phyloP scores from a whole-genome alignment of 1,140 invertebrate species.

The Drosophila bipectinata region DNA sequence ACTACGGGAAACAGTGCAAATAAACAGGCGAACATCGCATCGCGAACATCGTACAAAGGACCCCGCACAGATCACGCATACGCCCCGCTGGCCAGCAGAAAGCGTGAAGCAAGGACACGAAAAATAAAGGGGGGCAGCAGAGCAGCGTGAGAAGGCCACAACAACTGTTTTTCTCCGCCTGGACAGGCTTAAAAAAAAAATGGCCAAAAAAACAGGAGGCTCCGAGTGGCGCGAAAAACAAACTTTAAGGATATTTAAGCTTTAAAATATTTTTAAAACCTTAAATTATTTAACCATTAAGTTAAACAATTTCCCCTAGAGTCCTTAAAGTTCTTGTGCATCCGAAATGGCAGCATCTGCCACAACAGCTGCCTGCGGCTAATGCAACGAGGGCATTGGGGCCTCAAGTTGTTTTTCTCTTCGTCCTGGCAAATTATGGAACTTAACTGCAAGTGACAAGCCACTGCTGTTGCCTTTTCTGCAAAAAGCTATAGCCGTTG shows the following conservation, averaged over 20 bases:
- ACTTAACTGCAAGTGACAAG: conserved; percentile 67
- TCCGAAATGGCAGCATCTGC: conserved; percentile 33
- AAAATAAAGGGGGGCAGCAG: neutral
- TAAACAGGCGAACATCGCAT: conserved; percentile 41
- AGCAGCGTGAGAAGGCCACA: conserved; percentile 6
- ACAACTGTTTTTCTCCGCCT: conserved; percentile 31
- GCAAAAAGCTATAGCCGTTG: conserved; percentile 10
- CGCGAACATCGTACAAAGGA: conserved; percentile 34
- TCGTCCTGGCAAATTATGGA: conserved; percentile 55
- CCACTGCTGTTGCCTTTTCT: conserved; percentile 23
- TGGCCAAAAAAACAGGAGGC: conserved; percentile 57
- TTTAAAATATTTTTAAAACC: neutral
- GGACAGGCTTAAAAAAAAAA: conserved; percentile 47
- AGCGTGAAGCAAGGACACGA: conserved; percentile 7
- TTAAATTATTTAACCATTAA: neutral
- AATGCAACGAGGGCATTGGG: conserved; percentile 41
- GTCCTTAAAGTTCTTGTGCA: conserved; percentile 2
- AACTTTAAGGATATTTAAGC: conserved; percentile 20
- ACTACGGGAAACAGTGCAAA: conserved; percentile 53
- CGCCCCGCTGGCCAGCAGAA: conserved; percentile 34
- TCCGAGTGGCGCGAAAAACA: conserved; percentile 20
- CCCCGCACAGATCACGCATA: conserved; percentile 45
- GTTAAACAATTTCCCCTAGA: neutral
- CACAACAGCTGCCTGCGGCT: conserved; percentile 47
- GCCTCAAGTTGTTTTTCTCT: conserved; percentile 23